Conservation (phyloP, 2,888 invertebrate species). For the Amphipyra berbera region DNA sequence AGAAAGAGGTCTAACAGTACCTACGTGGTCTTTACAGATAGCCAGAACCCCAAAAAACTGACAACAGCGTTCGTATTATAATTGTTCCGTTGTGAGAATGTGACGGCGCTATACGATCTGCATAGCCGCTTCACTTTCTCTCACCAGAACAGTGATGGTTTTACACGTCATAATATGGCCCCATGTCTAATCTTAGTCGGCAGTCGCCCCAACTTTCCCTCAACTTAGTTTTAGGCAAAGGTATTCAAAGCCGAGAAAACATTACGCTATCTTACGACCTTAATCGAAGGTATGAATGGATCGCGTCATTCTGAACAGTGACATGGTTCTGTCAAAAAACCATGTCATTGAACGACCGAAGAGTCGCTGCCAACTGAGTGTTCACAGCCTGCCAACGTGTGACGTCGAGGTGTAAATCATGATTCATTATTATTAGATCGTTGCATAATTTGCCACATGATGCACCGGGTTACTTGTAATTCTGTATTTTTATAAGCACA, state of each 20-base stretch:
- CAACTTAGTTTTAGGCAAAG: too few species aligned
- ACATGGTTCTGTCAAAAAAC: slow-evolving; percentile 63
- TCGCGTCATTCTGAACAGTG: slow-evolving; percentile 67
- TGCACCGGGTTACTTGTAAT: slow-evolving; percentile 50
- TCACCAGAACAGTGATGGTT: too few species aligned
- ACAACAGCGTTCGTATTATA: too few species aligned
- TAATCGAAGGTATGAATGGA: slow-evolving; percentile 77
- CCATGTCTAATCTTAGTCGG: too few species aligned
- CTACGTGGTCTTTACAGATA: too few species aligned
- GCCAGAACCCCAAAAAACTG: too few species aligned
- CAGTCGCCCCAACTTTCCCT: too few species aligned
- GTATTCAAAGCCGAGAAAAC: background rate
- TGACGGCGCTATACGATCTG: too few species aligned
- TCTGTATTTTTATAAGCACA: slow-evolving; percentile 31
- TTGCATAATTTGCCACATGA: slow-evolving; percentile 63
- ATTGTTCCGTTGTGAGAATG: too few species aligned
- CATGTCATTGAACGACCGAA: slow-evolving; percentile 77
- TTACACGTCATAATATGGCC: too few species aligned
- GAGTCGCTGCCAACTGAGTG: slow-evolving; percentile 61
- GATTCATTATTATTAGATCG: slow-evolving; percentile 64
- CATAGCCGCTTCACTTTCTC: too few species aligned
- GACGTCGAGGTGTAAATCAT: slow-evolving; percentile 59
- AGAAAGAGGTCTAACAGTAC: too few species aligned
- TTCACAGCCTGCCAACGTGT: slow-evolving; percentile 52
- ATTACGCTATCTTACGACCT: background rate